A percentile compares a stretch with the other conserved stretches of the same genome.
phyloP scores from a whole-genome alignment of 2,888 invertebrate species.

The Cheilosia vernalis region DNA sequence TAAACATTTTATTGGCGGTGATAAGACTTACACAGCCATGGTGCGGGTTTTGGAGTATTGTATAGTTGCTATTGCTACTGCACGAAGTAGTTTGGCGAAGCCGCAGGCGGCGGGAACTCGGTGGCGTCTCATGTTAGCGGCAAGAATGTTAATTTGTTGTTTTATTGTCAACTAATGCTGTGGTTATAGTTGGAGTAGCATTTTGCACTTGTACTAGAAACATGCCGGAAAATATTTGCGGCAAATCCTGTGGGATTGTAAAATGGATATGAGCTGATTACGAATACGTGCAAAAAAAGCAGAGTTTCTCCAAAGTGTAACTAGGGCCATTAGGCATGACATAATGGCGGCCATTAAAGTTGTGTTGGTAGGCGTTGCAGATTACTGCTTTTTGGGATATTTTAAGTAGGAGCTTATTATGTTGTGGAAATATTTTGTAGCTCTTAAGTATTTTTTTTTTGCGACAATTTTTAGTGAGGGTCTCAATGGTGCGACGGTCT shows the following conservation, averaged over 20 bases:
- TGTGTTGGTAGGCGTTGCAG: slow-evolving; percentile 1
- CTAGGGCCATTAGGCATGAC: slow-evolving; percentile 32
- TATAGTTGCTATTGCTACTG: slow-evolving; percentile 19
- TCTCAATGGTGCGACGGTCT: too few species aligned
- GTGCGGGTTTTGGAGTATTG: slow-evolving; percentile 10
- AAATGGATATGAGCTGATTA: slow-evolving; percentile 43
- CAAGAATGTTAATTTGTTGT: slow-evolving; percentile 73
- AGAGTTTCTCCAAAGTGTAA: slow-evolving; percentile 33
- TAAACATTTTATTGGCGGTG: slow-evolving; percentile 73
- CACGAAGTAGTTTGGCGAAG: slow-evolving; percentile 24
- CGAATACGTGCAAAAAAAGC: slow-evolving; percentile 7
- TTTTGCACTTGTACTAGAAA: slow-evolving; percentile 42
- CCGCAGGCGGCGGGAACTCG: slow-evolving; percentile 50
- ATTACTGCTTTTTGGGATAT: neutral
- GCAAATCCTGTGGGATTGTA: slow-evolving; percentile 29
- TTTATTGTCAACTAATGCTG: slow-evolving; percentile 73
- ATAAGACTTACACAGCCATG: slow-evolving; percentile 56
- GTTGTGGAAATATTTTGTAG: too few species aligned
- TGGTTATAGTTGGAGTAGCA: slow-evolving; percentile 60
- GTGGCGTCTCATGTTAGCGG: slow-evolving; percentile 59
- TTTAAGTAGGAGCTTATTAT: too few species aligned
- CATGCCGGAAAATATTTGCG: slow-evolving; percentile 41
- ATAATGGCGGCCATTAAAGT: slow-evolving; percentile 52
- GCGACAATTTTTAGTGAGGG: too few species aligned
- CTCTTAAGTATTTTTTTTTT: too few species aligned